Conservation (phyloP, 2,113 vertebrate genomes). For the Thinocorus orbignyianus region DNA sequence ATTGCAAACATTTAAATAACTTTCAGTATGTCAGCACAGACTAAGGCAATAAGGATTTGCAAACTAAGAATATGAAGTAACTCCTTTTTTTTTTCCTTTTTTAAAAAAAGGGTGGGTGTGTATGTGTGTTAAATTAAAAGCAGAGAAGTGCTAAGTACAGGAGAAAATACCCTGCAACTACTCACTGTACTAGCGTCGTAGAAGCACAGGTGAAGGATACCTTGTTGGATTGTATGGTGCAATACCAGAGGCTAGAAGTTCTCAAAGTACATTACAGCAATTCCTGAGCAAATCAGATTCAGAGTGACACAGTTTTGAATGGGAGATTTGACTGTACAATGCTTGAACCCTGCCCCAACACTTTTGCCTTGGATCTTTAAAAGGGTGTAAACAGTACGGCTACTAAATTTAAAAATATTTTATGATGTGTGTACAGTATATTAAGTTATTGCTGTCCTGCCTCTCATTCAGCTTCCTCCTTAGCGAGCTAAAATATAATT, state of each 20-base stretch:
- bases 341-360: neutral
- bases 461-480: neutral
- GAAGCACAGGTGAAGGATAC: neutral
- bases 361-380: neutral
- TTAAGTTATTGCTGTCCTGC: neutral
- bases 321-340: fast-evolving
- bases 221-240: neutral
- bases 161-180: neutral
- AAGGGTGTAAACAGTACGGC: neutral
- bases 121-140: neutral
- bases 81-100: neutral
- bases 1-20: neutral
- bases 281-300: neutral
- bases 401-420: neutral
- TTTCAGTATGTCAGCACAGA: neutral
- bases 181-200: neutral
- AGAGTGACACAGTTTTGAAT: neutral
- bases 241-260: neutral
- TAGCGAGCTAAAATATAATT: neutral
- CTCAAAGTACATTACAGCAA: neutral
- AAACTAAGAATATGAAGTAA: neutral
- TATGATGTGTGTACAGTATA: neutral
- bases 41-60: neutral
- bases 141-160: neutral
- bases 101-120: no score